phyloP scores from a whole-genome alignment of 1,140 invertebrate species.

The Listronotus bonariensis region DNA sequence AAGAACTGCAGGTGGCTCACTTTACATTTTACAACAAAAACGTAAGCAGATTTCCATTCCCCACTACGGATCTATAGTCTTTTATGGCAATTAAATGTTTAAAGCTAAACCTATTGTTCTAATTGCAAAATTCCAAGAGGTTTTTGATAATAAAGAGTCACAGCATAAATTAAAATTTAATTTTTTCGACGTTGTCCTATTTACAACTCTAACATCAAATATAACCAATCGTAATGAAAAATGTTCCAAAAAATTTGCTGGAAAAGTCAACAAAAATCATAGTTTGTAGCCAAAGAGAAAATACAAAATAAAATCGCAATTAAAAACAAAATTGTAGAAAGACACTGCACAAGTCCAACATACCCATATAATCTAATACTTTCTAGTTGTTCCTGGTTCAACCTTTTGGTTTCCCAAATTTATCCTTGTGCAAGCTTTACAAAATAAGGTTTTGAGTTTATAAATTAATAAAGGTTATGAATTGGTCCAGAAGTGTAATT shows the following conservation, averaged over 20 bases:
- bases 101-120: no score
- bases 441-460: constrained; percentile 56
- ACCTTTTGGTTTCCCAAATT: constrained; percentile 83
- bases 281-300: constrained; percentile 3
- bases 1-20: no score
- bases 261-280: not conserved
- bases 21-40: no score
- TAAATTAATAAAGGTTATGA: constrained; percentile 2
- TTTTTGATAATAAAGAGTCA: no score
- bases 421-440: constrained; percentile 88
- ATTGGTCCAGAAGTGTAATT: not conserved
- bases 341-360: constrained; percentile 59
- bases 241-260: not conserved
- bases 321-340: constrained; percentile 39
- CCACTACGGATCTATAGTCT: no score
- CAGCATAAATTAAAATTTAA: no score
- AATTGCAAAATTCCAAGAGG: no score
- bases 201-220: no score
- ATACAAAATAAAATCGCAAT: constrained; percentile 21
- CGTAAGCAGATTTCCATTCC: no score
- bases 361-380: constrained; percentile 84
- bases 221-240: not conserved
- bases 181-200: no score
- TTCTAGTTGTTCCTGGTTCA: constrained; percentile 85
- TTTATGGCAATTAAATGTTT: no score